Base-by-base conservation (phyloP, 2,888 invertebrate species). In the Gasteruption jaculator region DNA sequence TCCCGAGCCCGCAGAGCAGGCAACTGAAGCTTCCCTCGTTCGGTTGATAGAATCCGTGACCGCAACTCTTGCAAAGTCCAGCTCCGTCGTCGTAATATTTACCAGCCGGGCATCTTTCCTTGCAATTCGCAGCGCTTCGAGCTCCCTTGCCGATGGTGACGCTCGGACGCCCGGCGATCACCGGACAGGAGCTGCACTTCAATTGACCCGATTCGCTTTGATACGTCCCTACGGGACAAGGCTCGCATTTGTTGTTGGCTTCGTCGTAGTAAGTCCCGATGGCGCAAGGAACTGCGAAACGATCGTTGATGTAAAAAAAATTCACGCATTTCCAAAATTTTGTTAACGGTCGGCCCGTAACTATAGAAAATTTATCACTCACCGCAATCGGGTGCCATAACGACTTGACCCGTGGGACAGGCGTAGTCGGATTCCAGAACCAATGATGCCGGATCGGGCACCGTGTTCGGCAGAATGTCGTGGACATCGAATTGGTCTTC, bases 401-500 rank as follows among this genome's bases (percentile, higher is more conserved):
- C 91, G 18, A 96, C 95, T 75, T 94, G 91, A 38, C 95, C 95
- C 54, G 83, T 78, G 0, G 91, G 90, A 63, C 96, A 97, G 38
- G 91, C 89, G 61, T 92, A 94, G 67, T 92, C 91, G 0, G 93
- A 92, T 48, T 85, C 81, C n/a, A 96, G 74, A 16, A 80, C 73
- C 43, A 96, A 74, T 3, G 92, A 91, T 7, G 91, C 88, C 42
- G 94, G 90, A 72, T 95, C 94, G 0, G 94, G 92, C 0, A 91
- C 86, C 0, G 94, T 95, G 63, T 94, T 95, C 11, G 95, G 95
- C 38, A 94, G 74, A 59, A 92, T 92, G 62, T 89, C 91, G 59
- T 88, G 82, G 3, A 94, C 93, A 61, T 92, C 92, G 66, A 94
- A 91, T 70, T 92, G 91, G 73, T 91, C 91, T 70, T 92, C 89